A percentile compares a stretch with the other conserved stretches of the same genome.
These are phyloP conservation scores for Chascanopsetta lugubris DNA, from an alignment of 2,113 vertebrate genomes.

Conservation along the genomic window DNA sequence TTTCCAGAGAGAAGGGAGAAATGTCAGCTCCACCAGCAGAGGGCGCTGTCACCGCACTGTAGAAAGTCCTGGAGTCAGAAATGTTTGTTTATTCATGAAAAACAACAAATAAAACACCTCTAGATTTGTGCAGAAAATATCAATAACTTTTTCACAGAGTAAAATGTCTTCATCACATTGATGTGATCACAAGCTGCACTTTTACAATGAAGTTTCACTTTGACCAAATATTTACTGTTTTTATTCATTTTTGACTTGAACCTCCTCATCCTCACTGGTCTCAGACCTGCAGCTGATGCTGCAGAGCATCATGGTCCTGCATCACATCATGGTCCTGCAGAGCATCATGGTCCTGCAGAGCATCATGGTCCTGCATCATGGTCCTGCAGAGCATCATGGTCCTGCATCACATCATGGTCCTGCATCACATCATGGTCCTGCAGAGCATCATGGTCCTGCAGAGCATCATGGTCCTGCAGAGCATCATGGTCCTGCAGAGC, in stretches of 20 bases:
- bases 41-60: neutral
- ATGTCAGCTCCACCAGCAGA: neutral
- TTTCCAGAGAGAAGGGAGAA: neutral
- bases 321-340: constrained; percentile 16
- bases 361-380: constrained; percentile 40
- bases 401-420: constrained; percentile 2
- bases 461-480: constrained; percentile 13
- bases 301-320: no score
- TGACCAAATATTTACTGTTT: no score
- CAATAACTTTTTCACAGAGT: no score
- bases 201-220: no score
- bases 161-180: no score
- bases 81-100: neutral
- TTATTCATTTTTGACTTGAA: no score
- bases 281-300: neutral
- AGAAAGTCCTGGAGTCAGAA: neutral
- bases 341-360: constrained; percentile 23
- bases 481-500: constrained; percentile 28
- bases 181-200: no score
- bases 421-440: constrained; percentile 41
- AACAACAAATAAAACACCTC: neutral
- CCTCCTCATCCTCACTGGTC: neutral
- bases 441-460: constrained; percentile 7
- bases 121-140: neutral
- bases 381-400: constrained; percentile 23